These are phyloP conservation scores for Pyrgilauda ruficollis DNA, from an alignment of 2,113 vertebrate species.

Conservation along the genomic window DNA sequence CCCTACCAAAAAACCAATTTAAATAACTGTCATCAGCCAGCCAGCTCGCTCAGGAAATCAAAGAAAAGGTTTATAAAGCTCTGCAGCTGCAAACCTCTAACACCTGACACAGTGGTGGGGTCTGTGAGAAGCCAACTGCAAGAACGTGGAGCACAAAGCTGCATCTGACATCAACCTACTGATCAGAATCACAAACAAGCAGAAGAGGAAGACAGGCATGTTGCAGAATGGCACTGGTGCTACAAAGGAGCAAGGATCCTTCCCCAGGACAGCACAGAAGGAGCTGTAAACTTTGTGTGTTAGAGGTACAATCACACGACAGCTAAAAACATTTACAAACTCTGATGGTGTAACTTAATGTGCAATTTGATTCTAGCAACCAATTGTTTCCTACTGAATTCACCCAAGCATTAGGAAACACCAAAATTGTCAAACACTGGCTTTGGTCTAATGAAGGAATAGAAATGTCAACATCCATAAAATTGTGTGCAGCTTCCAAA, in stretches of 20 bases:
- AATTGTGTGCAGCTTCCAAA: neutral
- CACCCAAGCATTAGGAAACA: neutral
- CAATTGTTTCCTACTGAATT: neutral
- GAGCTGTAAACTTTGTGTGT: neutral
- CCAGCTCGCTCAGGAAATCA: neutral
- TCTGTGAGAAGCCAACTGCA: neutral
- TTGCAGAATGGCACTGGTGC: neutral
- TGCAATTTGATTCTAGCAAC: neutral
- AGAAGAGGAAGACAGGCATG: neutral
- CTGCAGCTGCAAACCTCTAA: neutral
- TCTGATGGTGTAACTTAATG: neutral
- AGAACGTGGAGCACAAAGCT: neutral
- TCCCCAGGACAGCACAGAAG: neutral
- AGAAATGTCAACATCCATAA: neutral
- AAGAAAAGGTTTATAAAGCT: neutral
- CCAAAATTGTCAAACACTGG: neutral
- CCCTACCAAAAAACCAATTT: neutral
- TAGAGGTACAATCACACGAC: neutral
- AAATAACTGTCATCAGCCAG: neutral
- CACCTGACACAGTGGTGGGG: neutral
- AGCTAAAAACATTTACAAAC: neutral
- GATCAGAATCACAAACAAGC: neutral
- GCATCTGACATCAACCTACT: neutral
- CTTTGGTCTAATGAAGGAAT: neutral
- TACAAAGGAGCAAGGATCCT: neutral